phyloP scores from a whole-genome alignment of 2,797 vertebrate genomes.

The Lycodopsis pacificus region DNA sequence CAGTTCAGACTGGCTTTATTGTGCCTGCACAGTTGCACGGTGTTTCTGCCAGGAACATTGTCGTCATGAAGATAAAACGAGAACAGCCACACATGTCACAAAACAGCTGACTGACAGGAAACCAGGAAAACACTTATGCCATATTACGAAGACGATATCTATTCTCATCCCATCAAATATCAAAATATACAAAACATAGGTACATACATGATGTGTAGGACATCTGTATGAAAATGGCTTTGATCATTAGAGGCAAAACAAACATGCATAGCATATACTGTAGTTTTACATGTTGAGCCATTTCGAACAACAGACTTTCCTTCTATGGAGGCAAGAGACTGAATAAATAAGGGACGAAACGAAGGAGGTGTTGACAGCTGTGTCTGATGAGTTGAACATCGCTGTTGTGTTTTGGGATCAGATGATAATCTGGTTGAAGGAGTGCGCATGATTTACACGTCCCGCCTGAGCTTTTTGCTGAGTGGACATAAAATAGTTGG shows the following conservation, averaged over 20 bases:
- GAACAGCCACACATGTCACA: conserved; percentile 20
- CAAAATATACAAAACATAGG: not conserved
- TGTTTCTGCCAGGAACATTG: conserved; percentile 30
- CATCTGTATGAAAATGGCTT: not conserved
- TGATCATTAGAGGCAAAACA: not conserved
- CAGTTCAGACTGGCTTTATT: conserved; percentile 30
- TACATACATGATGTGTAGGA: not conserved
- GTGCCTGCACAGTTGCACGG: conserved; percentile 29
- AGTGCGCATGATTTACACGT: conserved; percentile 26
- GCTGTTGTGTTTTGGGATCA: conserved; percentile 11
- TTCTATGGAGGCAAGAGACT: conserved; percentile 1
- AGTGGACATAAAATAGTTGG: conserved; percentile 16
- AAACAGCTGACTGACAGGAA: not conserved
- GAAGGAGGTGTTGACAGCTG: conserved; percentile 4
- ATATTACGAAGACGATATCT: not conserved
- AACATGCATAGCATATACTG: not conserved
- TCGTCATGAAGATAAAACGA: conserved; percentile 17
- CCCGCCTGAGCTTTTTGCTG: conserved; percentile 16
- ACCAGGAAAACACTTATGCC: not conserved
- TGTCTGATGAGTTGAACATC: conserved; percentile 27
- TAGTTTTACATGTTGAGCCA: not conserved
- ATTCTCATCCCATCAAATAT: not conserved
- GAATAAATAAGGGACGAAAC: not conserved
- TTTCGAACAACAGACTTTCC: not conserved
- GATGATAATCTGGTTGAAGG: conserved; percentile 34